phyloP scores from a whole-genome alignment of 2,797 vertebrate genomes.

The Myripristis jacobus region DNA sequence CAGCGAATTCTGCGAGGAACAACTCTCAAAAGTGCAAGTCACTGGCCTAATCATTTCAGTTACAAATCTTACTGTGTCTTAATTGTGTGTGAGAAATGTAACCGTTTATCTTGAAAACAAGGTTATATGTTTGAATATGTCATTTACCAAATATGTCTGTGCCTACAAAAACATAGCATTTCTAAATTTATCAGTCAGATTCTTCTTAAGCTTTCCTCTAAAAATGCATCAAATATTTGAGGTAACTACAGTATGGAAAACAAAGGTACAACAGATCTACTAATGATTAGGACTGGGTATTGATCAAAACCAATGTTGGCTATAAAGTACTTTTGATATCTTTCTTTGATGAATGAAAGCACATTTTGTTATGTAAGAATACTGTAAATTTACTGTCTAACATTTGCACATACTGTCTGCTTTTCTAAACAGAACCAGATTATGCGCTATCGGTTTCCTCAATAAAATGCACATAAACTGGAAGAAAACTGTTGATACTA shows the following conservation, averaged over 20 bases:
- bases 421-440: slow-evolving; percentile 71
- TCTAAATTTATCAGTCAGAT: slow-evolving; percentile 28
- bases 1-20: slow-evolving; percentile 64
- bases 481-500: slow-evolving; percentile 11
- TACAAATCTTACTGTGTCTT: slow-evolving; percentile 72
- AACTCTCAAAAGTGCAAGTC: slow-evolving; percentile 37
- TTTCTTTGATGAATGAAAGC: slow-evolving; percentile 67
- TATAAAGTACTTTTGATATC: slow-evolving; percentile 69
- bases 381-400: slow-evolving; percentile 66
- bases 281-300: slow-evolving; percentile 58
- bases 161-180: slow-evolving; percentile 51
- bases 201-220: slow-evolving; percentile 48
- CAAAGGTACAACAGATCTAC: slow-evolving; percentile 43
- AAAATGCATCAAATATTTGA: slow-evolving; percentile 44
- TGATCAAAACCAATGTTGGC: slow-evolving; percentile 50
- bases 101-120: slow-evolving; percentile 73
- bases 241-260: slow-evolving; percentile 12
- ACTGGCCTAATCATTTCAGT: slow-evolving; percentile 53
- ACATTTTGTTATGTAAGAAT: slow-evolving; percentile 67
- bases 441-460: slow-evolving; percentile 68
- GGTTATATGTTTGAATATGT: slow-evolving; percentile 38
- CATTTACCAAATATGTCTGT: slow-evolving; percentile 44
- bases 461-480: slow-evolving; percentile 67
- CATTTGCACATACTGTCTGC: slow-evolving; percentile 58
- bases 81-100: slow-evolving; percentile 78